phyloP scores from a whole-genome alignment of 2,113 vertebrate genomes.

The Castor canadensis region DNA sequence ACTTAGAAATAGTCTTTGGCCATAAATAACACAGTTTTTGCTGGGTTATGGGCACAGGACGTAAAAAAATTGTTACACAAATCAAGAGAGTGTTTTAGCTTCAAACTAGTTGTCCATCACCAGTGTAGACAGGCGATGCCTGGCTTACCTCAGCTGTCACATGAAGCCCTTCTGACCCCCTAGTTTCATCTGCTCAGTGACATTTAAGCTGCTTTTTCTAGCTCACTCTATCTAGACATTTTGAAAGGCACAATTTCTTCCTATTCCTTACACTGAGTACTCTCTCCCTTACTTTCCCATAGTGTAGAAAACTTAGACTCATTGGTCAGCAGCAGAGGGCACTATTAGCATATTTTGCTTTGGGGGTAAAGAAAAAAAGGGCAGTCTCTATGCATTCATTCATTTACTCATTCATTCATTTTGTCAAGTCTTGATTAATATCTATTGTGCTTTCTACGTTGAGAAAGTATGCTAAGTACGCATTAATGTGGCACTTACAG shows the following conservation, averaged over 20 bases:
- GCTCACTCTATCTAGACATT: neutral
- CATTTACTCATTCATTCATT: neutral
- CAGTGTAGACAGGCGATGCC: neutral
- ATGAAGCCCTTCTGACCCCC: neutral
- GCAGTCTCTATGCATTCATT: neutral
- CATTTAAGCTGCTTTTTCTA: neutral
- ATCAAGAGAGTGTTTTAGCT: neutral
- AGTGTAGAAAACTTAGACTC: neutral
- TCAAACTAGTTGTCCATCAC: neutral
- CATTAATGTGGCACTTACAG: neutral
- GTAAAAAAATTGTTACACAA: neutral
- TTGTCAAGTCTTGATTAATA: neutral
- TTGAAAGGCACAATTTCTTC: neutral
- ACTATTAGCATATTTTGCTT: constrained; percentile 65
- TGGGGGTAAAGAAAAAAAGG: neutral
- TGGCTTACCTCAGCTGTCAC: neutral
- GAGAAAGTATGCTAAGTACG: neutral
- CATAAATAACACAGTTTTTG: neutral
- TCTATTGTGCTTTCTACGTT: neutral
- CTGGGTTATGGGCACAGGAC: neutral
- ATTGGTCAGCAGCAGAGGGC: constrained; percentile 73
- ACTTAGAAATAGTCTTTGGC: neutral
- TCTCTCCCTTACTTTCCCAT: neutral
- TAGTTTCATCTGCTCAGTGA: rapidly evolving
- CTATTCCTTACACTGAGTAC: neutral